Conservation (phyloP, 53 echinoderm and acorn worm genomes). For the Astropecten irregularis region DNA sequence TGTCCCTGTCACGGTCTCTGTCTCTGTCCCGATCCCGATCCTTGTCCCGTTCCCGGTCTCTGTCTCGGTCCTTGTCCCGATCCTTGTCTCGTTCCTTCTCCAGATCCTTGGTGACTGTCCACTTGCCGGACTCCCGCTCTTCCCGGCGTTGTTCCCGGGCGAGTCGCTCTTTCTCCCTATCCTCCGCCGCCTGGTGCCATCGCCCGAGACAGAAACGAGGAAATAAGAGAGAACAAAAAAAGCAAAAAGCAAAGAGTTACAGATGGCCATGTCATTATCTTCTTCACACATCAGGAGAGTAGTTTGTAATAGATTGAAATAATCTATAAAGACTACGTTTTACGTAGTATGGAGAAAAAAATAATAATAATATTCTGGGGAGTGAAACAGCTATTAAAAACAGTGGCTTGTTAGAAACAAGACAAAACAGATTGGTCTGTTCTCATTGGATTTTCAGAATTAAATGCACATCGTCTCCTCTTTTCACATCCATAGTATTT, state of each 20-base stretch:
- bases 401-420: too few species aligned
- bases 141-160: constrained; percentile 60
- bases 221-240: neutral
- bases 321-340: too few species aligned
- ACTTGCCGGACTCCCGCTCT: constrained; percentile 37
- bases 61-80: constrained; percentile 55
- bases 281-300: neutral
- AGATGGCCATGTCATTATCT: too few species aligned
- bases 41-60: constrained; percentile 47
- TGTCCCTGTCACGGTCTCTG: constrained; percentile 65
- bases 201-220: too few species aligned
- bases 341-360: too few species aligned
- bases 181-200: constrained; percentile 19
- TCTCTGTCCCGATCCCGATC: constrained; percentile 62
- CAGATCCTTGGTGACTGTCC: constrained; percentile 45
- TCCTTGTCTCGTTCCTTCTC: constrained; percentile 50
- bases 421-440: too few species aligned
- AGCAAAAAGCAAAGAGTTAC: neutral
- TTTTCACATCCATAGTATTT: too few species aligned
- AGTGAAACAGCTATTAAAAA: too few species aligned
- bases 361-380: too few species aligned
- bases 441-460: too few species aligned
- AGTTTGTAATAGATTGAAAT: too few species aligned
- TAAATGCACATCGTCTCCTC: too few species aligned
- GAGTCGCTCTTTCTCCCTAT: constrained; percentile 45